Evolutionary conservation across 2,797 vertebrate genomes (phyloP).

Genomic region (Acropternis orthonyx): DNA sequence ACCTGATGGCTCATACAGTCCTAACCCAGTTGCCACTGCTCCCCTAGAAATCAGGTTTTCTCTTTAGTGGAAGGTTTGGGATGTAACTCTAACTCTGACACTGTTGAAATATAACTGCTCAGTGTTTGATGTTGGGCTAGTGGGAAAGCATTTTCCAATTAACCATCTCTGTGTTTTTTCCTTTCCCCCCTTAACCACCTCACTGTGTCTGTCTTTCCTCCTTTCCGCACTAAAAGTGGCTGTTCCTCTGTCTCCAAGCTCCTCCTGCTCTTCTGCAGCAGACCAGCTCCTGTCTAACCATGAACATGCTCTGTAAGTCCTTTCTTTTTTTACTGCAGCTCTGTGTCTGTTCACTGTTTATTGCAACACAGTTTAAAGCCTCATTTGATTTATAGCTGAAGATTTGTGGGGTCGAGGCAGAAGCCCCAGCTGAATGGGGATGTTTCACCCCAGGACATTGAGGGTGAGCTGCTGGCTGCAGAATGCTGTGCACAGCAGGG

Average conservation of each 20-base stretch:
- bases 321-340: slow-evolving; percentile 60
- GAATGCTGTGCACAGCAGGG: neutral
- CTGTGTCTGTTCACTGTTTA: neutral
- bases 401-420: neutral
- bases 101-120: neutral
- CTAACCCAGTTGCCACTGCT: neutral
- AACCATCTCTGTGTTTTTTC: slow-evolving; percentile 66
- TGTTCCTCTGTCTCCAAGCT: slow-evolving; percentile 94
- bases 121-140: neutral
- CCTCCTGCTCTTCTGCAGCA: slow-evolving; percentile 95
- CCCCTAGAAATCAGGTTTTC: neutral
- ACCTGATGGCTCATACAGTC: neutral
- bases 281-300: slow-evolving; percentile 92
- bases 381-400: neutral
- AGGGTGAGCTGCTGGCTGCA: neutral
- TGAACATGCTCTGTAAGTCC: slow-evolving; percentile 78
- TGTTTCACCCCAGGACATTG: neutral
- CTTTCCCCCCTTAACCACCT: slow-evolving; percentile 37
- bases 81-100: neutral
- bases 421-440: neutral
- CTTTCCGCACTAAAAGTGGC: slow-evolving; percentile 80
- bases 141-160: slow-evolving; percentile 30
- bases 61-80: neutral
- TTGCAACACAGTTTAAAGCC: neutral
- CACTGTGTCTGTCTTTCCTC: slow-evolving; percentile 64